A percentile compares a stretch with the other conserved stretches of the same genome.
Conservation (phyloP, 2,113 vertebrate species). For the Stigmatopora argus region DNA sequence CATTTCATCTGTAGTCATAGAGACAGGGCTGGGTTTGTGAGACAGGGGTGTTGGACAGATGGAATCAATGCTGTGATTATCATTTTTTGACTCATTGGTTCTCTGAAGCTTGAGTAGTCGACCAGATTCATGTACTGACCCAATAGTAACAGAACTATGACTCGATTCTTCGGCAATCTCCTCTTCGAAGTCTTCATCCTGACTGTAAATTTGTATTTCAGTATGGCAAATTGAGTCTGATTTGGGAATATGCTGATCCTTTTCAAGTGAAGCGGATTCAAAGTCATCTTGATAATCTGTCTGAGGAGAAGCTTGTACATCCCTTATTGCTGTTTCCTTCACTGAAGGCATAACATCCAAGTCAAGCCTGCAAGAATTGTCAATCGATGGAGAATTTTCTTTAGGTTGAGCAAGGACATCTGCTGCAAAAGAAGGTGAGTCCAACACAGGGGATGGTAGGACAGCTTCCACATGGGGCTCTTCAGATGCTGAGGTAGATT, state of each 20-base stretch:
- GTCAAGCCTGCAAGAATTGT: slow-evolving; percentile 58
- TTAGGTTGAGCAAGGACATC: slow-evolving; percentile 44
- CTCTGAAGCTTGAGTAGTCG: slow-evolving; percentile 72
- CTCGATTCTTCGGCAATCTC: slow-evolving; percentile 80
- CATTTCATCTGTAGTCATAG: slow-evolving; percentile 63
- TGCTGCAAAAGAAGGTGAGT: slow-evolving; percentile 23
- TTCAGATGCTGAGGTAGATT: slow-evolving; percentile 54
- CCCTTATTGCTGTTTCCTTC: slow-evolving; percentile 53
- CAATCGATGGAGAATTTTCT: slow-evolving; percentile 40
- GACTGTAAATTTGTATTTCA: slow-evolving; percentile 52
- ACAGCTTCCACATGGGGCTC: slow-evolving; percentile 62
- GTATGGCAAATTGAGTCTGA: slow-evolving; percentile 21
- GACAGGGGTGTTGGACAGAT: slow-evolving; percentile 43
- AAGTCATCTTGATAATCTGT: slow-evolving; percentile 73
- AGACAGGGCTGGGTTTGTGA: slow-evolving; percentile 22
- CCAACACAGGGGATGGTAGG: slow-evolving; percentile 55
- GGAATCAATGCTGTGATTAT: slow-evolving; percentile 27
- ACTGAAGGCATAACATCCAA: slow-evolving; percentile 62
- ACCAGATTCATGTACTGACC: slow-evolving; percentile 59
- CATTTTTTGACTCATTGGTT: slow-evolving; percentile 59
- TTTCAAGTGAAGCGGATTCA: slow-evolving; percentile 62
- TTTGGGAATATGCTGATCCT: slow-evolving; percentile 45
- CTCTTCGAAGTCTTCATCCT: slow-evolving; percentile 59
- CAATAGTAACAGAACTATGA: slow-evolving; percentile 64
- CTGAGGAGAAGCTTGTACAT: slow-evolving; percentile 18